Evolutionary conservation across 2,797 vertebrate species (phyloP).

Genomic region (Intellagama lesueurii): DNA sequence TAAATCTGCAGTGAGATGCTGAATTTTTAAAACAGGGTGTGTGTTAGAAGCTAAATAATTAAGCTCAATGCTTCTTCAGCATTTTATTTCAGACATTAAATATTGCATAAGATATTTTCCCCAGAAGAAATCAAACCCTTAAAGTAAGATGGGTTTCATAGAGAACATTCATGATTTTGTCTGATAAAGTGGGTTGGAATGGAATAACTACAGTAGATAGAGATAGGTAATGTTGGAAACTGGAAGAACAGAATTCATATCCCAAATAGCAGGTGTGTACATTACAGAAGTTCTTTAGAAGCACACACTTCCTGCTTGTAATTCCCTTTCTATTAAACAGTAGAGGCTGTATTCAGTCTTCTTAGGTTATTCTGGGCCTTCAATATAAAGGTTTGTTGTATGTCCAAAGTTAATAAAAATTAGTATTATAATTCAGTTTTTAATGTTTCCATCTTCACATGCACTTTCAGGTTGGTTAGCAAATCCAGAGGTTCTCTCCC

Average conservation of each 20-base stretch:
- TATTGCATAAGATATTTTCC: conserved; percentile 69
- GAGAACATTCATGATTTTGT: conserved; percentile 51
- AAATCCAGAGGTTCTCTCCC: neutral
- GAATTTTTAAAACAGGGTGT: conserved; percentile 74
- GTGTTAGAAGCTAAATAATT: conserved; percentile 76
- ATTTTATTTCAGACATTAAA: conserved; percentile 75
- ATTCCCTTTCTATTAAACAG: neutral
- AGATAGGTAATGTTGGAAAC: neutral
- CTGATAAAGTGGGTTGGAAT: conserved; percentile 29
- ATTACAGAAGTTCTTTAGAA: neutral
- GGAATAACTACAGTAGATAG: neutral
- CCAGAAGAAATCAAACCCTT: conserved; percentile 57
- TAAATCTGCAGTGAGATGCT: conserved; percentile 70
- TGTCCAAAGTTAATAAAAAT: no score
- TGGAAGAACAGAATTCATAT: neutral
- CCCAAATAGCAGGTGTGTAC: neutral
- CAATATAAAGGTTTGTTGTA: no score
- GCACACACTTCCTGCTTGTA: neutral
- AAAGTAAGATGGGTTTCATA: conserved; percentile 25
- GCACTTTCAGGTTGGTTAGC: neutral
- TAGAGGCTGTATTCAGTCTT: neutral
- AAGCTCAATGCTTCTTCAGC: conserved; percentile 68
- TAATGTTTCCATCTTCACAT: neutral
- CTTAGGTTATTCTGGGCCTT: neutral
- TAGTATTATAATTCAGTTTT: no score